These are phyloP conservation scores for Colius striatus DNA, from an alignment of 2,113 vertebrate species.

Conservation along the genomic window DNA sequence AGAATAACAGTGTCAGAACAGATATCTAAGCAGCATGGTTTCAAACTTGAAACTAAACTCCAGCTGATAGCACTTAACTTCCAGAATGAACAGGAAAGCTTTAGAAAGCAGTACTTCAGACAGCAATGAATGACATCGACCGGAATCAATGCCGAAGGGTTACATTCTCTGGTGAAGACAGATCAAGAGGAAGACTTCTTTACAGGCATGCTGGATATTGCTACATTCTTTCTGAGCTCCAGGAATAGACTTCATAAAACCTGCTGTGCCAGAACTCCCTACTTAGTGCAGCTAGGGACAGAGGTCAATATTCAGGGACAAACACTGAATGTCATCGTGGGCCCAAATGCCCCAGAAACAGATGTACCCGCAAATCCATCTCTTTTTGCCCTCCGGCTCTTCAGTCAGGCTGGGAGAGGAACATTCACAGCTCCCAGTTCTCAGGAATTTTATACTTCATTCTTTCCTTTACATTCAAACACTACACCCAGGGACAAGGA, in stretches of 20 bases:
- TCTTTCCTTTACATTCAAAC: background rate
- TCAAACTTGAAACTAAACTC: background rate
- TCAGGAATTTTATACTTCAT: background rate
- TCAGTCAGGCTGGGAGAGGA: background rate
- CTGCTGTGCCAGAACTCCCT: background rate
- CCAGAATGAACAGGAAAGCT: background rate
- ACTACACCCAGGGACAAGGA: background rate
- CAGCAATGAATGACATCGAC: background rate
- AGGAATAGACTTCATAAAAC: background rate
- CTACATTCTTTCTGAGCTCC: background rate
- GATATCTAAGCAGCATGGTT: background rate
- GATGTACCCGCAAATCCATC: no score
- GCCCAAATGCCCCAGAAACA: background rate
- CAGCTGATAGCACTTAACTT: background rate
- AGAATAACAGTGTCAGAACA: background rate
- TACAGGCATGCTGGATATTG: background rate
- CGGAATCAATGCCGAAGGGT: background rate
- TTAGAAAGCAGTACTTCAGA: background rate
- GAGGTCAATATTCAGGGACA: rapidly evolving
- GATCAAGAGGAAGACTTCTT: background rate
- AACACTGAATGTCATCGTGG: background rate
- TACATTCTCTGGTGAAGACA: background rate
- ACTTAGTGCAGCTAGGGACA: background rate
- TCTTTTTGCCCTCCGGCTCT: background rate
- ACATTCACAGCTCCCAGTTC: background rate